These are phyloP conservation scores for Metalampra italica DNA, from an alignment of 2,888 invertebrate genomes.

Conservation along the genomic window DNA sequence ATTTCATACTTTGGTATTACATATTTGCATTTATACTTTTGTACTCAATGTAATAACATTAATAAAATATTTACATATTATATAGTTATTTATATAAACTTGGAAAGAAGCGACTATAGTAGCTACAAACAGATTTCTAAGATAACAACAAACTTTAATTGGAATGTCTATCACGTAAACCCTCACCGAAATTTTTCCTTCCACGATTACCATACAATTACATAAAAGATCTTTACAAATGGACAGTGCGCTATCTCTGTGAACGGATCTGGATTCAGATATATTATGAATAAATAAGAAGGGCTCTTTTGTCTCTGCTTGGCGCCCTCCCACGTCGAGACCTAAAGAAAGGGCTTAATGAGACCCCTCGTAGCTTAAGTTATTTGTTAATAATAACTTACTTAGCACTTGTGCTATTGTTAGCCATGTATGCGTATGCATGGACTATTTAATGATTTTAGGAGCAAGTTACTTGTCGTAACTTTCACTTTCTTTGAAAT, in stretches of 20 bases:
- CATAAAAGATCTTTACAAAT: conserved; percentile 17
- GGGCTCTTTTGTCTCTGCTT: conserved; percentile 31
- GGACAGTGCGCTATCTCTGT: conserved; percentile 20
- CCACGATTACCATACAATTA: conserved; percentile 15
- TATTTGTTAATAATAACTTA: conserved; percentile 25
- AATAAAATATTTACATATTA: too few relatives aligned
- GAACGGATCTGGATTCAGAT: conserved; percentile 27
- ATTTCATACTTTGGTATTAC: too few relatives aligned
- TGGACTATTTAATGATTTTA: too few relatives aligned
- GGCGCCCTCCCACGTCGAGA: conserved; percentile 38
- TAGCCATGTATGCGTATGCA: conserved; percentile 3
- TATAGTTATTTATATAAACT: too few relatives aligned
- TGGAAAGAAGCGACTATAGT: too few relatives aligned
- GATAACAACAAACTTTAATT: conserved; percentile 1
- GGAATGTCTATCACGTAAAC: background rate
- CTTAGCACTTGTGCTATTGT: conserved; percentile 29
- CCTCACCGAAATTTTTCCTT: background rate
- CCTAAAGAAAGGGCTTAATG: conserved; percentile 42
- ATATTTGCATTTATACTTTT: too few relatives aligned
- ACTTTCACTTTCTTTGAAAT: background rate
- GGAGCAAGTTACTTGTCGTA: too few relatives aligned
- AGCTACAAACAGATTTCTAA: background rate
- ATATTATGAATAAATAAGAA: conserved; percentile 44
- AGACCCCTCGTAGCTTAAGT: conserved; percentile 27
- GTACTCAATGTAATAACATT: too few relatives aligned